phyloP scores from a whole-genome alignment of 2,888 invertebrate genomes.

The Pyrrhosoma nymphula region DNA sequence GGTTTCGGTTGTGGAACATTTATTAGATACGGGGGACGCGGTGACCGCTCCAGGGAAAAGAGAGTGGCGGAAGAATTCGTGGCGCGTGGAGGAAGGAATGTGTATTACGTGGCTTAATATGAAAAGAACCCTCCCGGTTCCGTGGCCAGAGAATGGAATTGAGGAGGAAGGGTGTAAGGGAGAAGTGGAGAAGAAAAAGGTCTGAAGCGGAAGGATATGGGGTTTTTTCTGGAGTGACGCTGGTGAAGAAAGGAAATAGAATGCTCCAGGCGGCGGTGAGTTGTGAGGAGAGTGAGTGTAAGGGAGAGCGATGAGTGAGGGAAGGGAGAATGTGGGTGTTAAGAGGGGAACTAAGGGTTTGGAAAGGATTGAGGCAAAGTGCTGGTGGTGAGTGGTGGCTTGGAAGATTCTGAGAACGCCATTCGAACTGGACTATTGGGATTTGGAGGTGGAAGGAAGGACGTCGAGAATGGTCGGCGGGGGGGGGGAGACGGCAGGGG shows the following conservation, averaged over 20 bases:
- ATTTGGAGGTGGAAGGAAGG: not conserved
- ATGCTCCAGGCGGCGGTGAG: not conserved
- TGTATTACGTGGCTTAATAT: not conserved
- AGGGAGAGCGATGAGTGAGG: not conserved
- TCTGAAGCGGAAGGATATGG: too few species aligned
- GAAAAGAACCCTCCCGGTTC: not conserved
- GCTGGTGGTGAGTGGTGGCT: not conserved
- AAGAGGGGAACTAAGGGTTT: not conserved
- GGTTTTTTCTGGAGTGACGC: not conserved
- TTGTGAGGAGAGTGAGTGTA: not conserved
- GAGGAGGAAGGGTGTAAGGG: not conserved
- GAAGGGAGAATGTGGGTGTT: not conserved
- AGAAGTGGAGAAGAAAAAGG: not conserved
- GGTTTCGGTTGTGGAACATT: not conserved
- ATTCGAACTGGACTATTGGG: not conserved
- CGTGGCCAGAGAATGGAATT: not conserved
- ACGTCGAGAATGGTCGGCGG: not conserved
- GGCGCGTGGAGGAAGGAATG: not conserved
- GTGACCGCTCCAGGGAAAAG: not conserved
- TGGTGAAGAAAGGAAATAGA: not conserved
- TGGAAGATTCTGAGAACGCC: not conserved
- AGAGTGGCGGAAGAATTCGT: not conserved
- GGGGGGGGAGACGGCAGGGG: not conserved
- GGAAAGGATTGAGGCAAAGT: not conserved
- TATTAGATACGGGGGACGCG: not conserved